Evolutionary conservation across 2,888 invertebrate species (phyloP), one percentile per base, ranked within the genome.

Genomic region (Griposia aprilina): DNA sequence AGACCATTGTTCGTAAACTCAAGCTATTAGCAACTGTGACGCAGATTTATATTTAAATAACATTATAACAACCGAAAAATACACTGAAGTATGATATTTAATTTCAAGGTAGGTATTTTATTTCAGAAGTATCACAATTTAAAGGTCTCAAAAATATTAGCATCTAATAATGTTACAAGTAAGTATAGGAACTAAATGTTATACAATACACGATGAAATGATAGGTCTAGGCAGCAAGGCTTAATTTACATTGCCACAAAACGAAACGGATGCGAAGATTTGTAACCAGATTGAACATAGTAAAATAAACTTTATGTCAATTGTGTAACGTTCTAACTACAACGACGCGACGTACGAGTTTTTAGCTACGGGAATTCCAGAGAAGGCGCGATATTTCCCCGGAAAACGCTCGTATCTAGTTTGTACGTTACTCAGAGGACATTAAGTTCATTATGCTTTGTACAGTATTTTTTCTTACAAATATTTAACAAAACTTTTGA

Each of bases 101-200:
- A 26, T 20, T 26, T 48, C 26, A 23, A 74, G 15, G 36, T 23
- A 17, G 20, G n/a, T 23, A 23, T 41, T 26, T 10, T n/a, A 50
- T 50, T 5, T n/a, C 41, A 10, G 50, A n/a, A 20, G 15, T 52
- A 20, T 48, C 17, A 48, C 11, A 70, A 50, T 48, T 55, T 76
- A 23, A 76, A 45, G 36, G 17, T 15, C 23, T n/a, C 30, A 10
- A 65, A 80, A 80, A 59, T 57, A 20, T 80, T 45, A 50, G 11
- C 57, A 59, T 36, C 80, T 80, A 68, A 80, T 80, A 84, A 84
- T 79, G 30, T 63, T 50, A 78, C 57, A 36, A 36, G 20, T 60
- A 20, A 55, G 7, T 66, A 55, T 78, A 83, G 36, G 17, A 80
- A 79, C 10, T 30, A 50, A 50, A 30, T 41, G 20, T 84, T 36